Percentiles rank a stretch among this genome's conserved stretches.
Conservation (phyloP, 2,113 vertebrate species). For the Podarcis raffonei region DNA sequence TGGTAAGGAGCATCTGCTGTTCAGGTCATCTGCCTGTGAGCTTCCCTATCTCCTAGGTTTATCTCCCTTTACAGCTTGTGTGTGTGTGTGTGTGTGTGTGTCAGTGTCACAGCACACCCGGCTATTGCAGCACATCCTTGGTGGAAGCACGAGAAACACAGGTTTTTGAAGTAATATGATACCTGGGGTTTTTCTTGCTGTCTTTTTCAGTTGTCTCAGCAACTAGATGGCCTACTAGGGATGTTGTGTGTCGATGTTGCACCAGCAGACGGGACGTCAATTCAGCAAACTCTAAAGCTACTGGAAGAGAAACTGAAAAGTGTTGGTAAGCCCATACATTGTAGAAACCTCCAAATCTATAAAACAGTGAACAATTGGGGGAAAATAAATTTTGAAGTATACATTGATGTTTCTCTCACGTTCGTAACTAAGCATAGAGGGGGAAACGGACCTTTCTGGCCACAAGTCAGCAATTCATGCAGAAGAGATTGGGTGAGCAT, state of each 20-base stretch:
- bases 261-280: conserved; percentile 92
- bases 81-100: too few relatives aligned
- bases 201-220: conserved; percentile 91
- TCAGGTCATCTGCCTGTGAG: background rate
- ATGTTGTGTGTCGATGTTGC: conserved; percentile 98
- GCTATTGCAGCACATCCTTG: background rate
- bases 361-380: conserved; percentile 34
- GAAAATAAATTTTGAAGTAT: conserved; percentile 14
- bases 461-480: background rate
- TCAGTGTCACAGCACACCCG: background rate
- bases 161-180: conserved; percentile 17
- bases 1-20: background rate
- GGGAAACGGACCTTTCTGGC: background rate
- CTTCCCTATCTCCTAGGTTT: background rate
- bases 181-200: conserved; percentile 41
- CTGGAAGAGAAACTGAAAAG: conserved; percentile 98
- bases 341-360: conserved; percentile 38
- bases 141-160: background rate
- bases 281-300: conserved; percentile 96
- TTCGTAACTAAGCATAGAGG: background rate
- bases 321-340: conserved; percentile 85
- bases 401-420: background rate
- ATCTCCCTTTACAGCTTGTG: background rate
- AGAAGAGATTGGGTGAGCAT: background rate
- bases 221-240: conserved; percentile 93